These are phyloP conservation scores for Petaurus breviceps DNA, from an alignment of 2,113 vertebrate species.

Conservation along the genomic window DNA sequence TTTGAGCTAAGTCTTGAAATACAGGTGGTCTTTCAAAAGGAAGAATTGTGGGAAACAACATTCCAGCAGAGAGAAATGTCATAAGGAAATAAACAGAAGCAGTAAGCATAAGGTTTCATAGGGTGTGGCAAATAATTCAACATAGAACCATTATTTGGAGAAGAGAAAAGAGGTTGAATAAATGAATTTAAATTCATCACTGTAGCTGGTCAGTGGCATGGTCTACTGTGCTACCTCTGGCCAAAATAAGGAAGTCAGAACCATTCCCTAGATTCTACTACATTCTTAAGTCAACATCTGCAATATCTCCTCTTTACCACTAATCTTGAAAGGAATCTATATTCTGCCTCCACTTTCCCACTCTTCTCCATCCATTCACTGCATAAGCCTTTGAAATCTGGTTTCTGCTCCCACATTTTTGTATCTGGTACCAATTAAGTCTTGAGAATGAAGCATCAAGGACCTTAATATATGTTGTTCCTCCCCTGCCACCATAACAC, in stretches of 20 bases:
- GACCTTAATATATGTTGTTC: too few relatives aligned
- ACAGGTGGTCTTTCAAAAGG: not conserved
- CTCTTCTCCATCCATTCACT: not conserved
- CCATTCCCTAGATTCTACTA: not conserved
- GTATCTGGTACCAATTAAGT: too few relatives aligned
- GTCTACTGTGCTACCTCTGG: not conserved
- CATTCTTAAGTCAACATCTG: not conserved
- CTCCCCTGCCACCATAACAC: too few relatives aligned
- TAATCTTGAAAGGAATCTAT: not conserved
- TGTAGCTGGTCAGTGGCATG: not conserved
- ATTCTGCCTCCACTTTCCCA: not conserved
- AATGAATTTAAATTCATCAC: not conserved
- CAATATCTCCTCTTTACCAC: not conserved
- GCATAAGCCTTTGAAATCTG: not conserved
- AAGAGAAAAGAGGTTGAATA: not conserved
- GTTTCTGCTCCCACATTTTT: not conserved
- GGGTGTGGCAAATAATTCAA: not conserved
- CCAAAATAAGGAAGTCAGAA: not conserved
- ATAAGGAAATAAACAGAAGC: not conserved
- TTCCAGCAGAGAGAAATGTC: not conserved
- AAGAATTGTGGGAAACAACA: not conserved
- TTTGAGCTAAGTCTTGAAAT: not conserved
- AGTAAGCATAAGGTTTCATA: not conserved
- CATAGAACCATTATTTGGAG: not conserved
- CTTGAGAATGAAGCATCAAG: too few relatives aligned